Conservation (phyloP, 2,888 invertebrate genomes). For the Dicranocentrus wangi region DNA sequence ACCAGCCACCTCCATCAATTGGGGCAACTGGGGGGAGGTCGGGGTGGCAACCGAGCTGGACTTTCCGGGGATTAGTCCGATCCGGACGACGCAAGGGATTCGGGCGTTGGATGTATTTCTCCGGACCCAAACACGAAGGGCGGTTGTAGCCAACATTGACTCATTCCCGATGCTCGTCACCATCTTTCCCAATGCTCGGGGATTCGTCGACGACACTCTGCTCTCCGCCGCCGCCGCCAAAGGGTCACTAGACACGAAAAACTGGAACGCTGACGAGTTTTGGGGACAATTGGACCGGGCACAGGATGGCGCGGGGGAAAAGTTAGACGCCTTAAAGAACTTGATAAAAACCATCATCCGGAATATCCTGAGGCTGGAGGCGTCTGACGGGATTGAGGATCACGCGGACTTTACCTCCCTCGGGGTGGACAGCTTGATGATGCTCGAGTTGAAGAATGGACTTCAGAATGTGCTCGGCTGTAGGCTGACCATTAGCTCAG, state of each 20-base stretch:
- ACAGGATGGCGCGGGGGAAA: not conserved
- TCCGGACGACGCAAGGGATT: slow-evolving; percentile 17
- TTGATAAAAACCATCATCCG: slow-evolving; percentile 35
- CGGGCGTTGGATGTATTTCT: slow-evolving; percentile 21
- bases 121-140: not conserved
- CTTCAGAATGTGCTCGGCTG: slow-evolving; percentile 52
- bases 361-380: slow-evolving; percentile 43
- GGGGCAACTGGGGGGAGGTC: slow-evolving; percentile 59
- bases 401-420: slow-evolving; percentile 35
- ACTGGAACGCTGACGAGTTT: slow-evolving; percentile 45
- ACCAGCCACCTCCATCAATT: slow-evolving; percentile 41
- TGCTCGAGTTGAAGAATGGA: slow-evolving; percentile 59
- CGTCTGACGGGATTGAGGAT: slow-evolving; percentile 47
- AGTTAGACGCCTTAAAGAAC: slow-evolving; percentile 34
- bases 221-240: slow-evolving; percentile 19
- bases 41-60: slow-evolving; percentile 47
- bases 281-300: slow-evolving; percentile 53
- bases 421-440: slow-evolving; percentile 62
- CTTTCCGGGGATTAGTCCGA: slow-evolving; percentile 9
- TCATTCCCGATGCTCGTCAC: not conserved
- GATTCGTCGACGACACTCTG: not conserved
- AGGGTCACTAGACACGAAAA: slow-evolving; percentile 13
- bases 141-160: not conserved
- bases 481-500: slow-evolving; percentile 41
- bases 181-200: not conserved